A percentile compares a stretch with the other conserved stretches of the same genome.
These are phyloP conservation scores for Pristionchus exspectatus DNA, from an alignment of 2,888 invertebrate genomes.

Conservation along the genomic window DNA sequence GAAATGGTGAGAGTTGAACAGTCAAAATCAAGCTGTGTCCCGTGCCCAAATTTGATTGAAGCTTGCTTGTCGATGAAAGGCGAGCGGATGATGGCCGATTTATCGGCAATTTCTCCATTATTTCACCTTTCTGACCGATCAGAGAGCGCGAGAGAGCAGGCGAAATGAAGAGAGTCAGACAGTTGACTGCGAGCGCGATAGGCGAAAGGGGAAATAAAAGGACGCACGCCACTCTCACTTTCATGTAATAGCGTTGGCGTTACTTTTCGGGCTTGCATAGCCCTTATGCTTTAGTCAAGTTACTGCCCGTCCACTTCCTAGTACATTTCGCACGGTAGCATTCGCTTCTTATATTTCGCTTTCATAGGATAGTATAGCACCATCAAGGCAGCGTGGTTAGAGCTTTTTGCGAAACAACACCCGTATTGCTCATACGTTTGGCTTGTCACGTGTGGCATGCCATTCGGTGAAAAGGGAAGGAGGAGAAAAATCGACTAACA, in stretches of 20 bases:
- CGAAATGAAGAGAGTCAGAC: not conserved
- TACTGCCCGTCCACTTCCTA: not conserved
- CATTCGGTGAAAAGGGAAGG: slow-evolving; percentile 31
- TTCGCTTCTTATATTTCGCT: no score
- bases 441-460: slow-evolving; percentile 16
- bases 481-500: slow-evolving; percentile 37
- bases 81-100: slow-evolving; percentile 2
- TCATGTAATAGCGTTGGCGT: not conserved
- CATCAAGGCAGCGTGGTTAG: not conserved
- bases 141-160: not conserved
- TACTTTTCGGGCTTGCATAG: not conserved
- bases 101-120: not conserved
- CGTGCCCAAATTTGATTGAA: slow-evolving; percentile 26
- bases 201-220: slow-evolving; percentile 1
- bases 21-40: not conserved
- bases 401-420: not conserved
- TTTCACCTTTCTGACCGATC: not conserved
- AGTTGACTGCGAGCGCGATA: not conserved
- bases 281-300: not conserved
- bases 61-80: slow-evolving; percentile 26
- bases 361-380: not conserved
- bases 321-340: not conserved
- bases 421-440: not conserved
- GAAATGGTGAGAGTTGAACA: not conserved
- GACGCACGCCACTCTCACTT: not conserved